Conservation (phyloP, 2,888 invertebrate species). For the Fabriciana adippe region DNA sequence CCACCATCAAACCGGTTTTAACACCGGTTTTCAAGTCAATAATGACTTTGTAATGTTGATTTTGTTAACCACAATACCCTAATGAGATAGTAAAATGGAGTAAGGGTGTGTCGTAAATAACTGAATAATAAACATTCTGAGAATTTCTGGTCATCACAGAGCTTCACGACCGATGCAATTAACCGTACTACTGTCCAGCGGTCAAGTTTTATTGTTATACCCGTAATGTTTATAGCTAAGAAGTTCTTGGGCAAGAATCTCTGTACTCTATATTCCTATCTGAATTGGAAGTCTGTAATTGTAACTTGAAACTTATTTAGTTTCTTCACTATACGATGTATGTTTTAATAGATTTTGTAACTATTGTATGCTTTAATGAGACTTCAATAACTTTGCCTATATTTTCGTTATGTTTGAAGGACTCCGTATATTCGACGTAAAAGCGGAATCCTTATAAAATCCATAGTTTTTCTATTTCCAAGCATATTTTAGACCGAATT, state of each 20-base stretch:
- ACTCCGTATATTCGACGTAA: too few relatives aligned
- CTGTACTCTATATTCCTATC: neutral
- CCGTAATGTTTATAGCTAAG: conserved; percentile 19
- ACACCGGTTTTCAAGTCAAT: conserved; percentile 4
- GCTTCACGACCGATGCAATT: conserved; percentile 18
- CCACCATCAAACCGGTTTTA: too few relatives aligned
- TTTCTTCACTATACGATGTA: too few relatives aligned
- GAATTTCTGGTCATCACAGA: conserved; percentile 31
- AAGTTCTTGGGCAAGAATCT: conserved; percentile 16
- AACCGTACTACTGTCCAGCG: conserved; percentile 16
- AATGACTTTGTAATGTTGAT: conserved; percentile 46
- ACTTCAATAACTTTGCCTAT: too few relatives aligned
- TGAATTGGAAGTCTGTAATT: conserved; percentile 5
- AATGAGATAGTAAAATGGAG: conserved; percentile 52
- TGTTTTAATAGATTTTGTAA: too few relatives aligned
- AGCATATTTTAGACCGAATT: too few relatives aligned
- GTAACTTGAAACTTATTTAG: too few relatives aligned
- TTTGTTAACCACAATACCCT: conserved; percentile 49
- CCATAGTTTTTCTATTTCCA: too few relatives aligned
- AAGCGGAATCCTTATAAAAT: too few relatives aligned
- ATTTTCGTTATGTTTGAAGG: too few relatives aligned
- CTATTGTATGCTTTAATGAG: too few relatives aligned
- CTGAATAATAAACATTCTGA: conserved; percentile 52
- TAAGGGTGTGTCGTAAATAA: conserved; percentile 53
- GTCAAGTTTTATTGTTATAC: conserved; percentile 27